A percentile compares a stretch with the other conserved stretches of the same genome.
These are phyloP conservation scores for Diprion similis DNA, from an alignment of 1,140 invertebrate species.

Conservation along the genomic window DNA sequence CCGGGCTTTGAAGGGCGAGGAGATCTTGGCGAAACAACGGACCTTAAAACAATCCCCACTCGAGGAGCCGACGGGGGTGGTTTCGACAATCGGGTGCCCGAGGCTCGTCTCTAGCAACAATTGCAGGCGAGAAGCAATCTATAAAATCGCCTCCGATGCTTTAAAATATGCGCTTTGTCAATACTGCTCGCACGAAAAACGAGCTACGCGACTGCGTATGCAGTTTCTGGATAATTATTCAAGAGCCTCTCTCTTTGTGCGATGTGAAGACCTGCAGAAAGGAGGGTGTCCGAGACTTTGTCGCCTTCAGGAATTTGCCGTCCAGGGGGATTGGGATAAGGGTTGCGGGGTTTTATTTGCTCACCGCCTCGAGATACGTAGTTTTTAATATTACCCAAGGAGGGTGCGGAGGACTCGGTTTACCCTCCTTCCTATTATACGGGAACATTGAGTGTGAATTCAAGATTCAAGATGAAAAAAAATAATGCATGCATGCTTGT, in stretches of 20 bases:
- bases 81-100: not conserved
- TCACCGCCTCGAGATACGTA: not conserved
- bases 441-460: too few relatives aligned
- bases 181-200: too few relatives aligned
- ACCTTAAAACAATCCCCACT: not conserved
- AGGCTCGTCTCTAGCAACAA: not conserved
- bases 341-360: not conserved
- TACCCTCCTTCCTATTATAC: not conserved
- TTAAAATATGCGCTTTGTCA: too few relatives aligned
- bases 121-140: not conserved
- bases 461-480: too few relatives aligned
- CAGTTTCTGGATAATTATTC: slow-evolving; percentile 3
- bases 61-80: not conserved
- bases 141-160: too few relatives aligned
- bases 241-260: not conserved
- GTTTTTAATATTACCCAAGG: not conserved
- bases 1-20: not conserved
- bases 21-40: slow-evolving; percentile 4
- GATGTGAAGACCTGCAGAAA: not conserved
- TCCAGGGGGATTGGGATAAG: not conserved
- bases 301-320: too few relatives aligned
- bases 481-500: too few relatives aligned
- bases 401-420: not conserved
- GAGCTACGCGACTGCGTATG: too few relatives aligned
- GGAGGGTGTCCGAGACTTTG: not conserved